Evolutionary conservation across 2,797 vertebrate genomes (phyloP).

Genomic region (Enteromius mattozi): DNA sequence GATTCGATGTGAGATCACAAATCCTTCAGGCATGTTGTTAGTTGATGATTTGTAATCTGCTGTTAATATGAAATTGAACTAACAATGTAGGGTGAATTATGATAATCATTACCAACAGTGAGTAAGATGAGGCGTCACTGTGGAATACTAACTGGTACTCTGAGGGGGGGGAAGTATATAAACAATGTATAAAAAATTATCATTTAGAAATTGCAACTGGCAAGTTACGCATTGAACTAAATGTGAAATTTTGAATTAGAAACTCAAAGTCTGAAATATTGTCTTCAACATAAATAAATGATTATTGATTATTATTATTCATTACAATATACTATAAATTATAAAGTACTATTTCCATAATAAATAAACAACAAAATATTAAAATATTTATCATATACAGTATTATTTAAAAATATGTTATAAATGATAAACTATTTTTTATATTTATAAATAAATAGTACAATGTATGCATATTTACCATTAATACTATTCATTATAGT

Average conservation of each 20-base stretch:
- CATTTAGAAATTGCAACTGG: background rate
- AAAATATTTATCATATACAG: background rate
- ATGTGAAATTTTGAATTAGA: background rate
- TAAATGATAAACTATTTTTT: background rate
- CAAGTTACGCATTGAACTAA: background rate
- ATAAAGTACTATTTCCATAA: background rate
- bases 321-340: background rate
- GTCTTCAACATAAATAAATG: background rate
- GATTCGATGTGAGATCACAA: conserved; percentile 1
- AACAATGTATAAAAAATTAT: background rate
- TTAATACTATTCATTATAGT: too few relatives aligned
- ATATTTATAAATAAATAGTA: background rate
- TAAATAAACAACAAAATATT: background rate
- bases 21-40: conserved; percentile 1
- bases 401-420: background rate
- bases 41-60: conserved; percentile 11
- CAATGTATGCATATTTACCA: too few relatives aligned
- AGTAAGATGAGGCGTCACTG: background rate
- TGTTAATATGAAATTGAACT: conserved; percentile 17
- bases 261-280: background rate
- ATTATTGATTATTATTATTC: background rate
- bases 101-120: background rate
- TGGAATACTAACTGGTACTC: background rate
- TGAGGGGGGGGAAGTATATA: too few relatives aligned
- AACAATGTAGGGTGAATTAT: background rate